A percentile compares a stretch with the other conserved stretches of the same genome.
These are phyloP conservation scores for Metopia argyrocephala DNA, from an alignment of 2,888 invertebrate species.

Conservation along the genomic window DNA sequence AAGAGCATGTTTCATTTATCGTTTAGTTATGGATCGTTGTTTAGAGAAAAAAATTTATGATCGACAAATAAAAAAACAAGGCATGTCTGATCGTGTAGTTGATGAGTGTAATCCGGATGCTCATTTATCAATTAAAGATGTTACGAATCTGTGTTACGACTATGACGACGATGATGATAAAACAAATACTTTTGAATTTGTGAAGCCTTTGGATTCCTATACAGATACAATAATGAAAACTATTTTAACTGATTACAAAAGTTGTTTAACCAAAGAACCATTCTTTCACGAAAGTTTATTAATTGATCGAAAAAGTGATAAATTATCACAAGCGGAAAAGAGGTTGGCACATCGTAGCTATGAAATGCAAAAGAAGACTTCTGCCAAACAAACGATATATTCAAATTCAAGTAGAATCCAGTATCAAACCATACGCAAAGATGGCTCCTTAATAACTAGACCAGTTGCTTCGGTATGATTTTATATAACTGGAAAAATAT, in stretches of 20 bases:
- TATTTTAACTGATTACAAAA: slow-evolving; percentile 82
- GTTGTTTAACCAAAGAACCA: slow-evolving; percentile 87
- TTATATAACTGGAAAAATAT: not conserved
- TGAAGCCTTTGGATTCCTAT: slow-evolving; percentile 79
- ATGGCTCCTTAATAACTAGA: slow-evolving; percentile 82
- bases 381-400: slow-evolving; percentile 81
- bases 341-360: slow-evolving; percentile 93
- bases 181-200: slow-evolving; percentile 82
- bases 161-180: slow-evolving; percentile 87
- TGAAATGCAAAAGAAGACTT: slow-evolving; percentile 94
- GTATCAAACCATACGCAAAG: slow-evolving; percentile 82
- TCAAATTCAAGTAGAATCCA: slow-evolving; percentile 79
- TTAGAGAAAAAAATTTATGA: slow-evolving; percentile 99
- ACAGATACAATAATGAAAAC: slow-evolving; percentile 90
- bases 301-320: slow-evolving; percentile 96
- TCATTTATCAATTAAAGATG: slow-evolving; percentile 92
- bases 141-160: slow-evolving; percentile 93
- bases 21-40: slow-evolving; percentile 97
- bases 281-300: slow-evolving; percentile 97
- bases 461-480: slow-evolving; percentile 83
- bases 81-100: slow-evolving; percentile 98
- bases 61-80: slow-evolving; percentile 98
- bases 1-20: slow-evolving; percentile 96
- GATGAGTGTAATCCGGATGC: slow-evolving; percentile 99
- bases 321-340: slow-evolving; percentile 95